These are phyloP conservation scores for Girardinus metallicus DNA, from an alignment of 2,797 vertebrate species.

Conservation along the genomic window DNA sequence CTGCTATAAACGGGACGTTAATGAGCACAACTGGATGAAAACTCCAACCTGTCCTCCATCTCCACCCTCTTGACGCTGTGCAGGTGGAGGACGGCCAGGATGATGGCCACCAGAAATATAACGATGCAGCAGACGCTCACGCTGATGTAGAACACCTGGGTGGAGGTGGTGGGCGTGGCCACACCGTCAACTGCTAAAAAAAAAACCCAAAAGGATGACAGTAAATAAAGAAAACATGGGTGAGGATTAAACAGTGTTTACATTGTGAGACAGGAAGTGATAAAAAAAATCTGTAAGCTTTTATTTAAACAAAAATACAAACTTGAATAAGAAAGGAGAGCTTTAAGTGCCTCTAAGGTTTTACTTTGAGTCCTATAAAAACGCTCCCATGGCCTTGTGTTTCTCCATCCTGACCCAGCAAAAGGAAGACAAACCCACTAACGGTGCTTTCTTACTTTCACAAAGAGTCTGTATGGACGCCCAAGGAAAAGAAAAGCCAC, in stretches of 20 bases:
- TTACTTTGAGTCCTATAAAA: conserved; percentile 57
- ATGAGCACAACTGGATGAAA: background rate
- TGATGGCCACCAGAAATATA: conserved; percentile 98
- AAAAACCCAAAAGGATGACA: background rate
- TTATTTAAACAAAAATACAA: conserved; percentile 7
- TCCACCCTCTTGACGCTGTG: conserved; percentile 99
- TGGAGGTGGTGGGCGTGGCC: conserved; percentile 93
- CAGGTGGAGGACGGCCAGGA: conserved; percentile 95
- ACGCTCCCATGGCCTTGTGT: conserved; percentile 52
- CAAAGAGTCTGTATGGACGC: conserved; percentile 50
- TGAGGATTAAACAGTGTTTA: background rate
- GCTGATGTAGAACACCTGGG: conserved; percentile 98
- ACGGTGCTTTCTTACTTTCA: conserved; percentile 79
- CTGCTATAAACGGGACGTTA: background rate
- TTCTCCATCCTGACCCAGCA: conserved; percentile 62
- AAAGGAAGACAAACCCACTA: conserved; percentile 60
- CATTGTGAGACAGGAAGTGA: background rate
- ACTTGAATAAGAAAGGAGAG: background rate
- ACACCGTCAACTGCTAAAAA: conserved; percentile 84
- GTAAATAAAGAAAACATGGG: background rate
- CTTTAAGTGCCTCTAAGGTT: conserved; percentile 22
- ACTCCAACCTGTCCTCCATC: conserved; percentile 94
- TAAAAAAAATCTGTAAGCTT: background rate
- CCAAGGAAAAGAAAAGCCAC: conserved; percentile 24
- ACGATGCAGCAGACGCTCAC: conserved; percentile 98